Evolutionary conservation across 2,113 vertebrate genomes (phyloP), one percentile per base, ranked within the genome.

Genomic region (Fulmarus glacialis): DNA sequence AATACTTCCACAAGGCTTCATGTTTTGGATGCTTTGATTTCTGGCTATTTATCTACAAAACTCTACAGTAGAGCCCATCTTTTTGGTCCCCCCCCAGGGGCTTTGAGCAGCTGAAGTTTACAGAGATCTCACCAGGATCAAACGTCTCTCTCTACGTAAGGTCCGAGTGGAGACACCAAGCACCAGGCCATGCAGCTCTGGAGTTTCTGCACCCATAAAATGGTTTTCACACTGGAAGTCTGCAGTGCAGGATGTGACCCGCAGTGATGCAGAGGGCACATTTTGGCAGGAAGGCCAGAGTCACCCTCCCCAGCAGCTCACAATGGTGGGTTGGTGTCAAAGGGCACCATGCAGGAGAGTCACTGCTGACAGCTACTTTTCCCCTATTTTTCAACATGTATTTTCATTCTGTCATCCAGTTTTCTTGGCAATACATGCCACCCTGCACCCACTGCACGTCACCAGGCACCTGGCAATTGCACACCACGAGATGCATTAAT

Each of bases 141-240:
- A 87, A 67, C 1, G 4, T 19, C 15, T 58, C 45, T 68, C 12
- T 62, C 60, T 19, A 26, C 0, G 0, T 15, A 59, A 1, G 0
- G 7, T 38, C 17, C 13, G 8, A 84, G 15, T 0, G 1, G 14
- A 89, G 68, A 56, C 50, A 63, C 10, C 11, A 63, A 78, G 56
- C 52, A 42, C 52, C 7, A 5, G 42, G 9, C 38, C 40, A 45
- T 1, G 8, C 6, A 16, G 77, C 18, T 78, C 47, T 92, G 45
- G 26, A 34, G 23, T 59, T 75, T 87, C 91, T 67, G 56, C 27
- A 73, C n/a, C 45, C 42, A 50, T 23, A 27, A 47, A 67, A 12
- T 4, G 2, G 6, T 32, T 75, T 92, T 82, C 43, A 42, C 23
- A n/a, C 9, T 23, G 19, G 32, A 38, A 74, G 16, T 19, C 27